Evolutionary conservation across 2,797 vertebrate genomes (phyloP), one percentile per base, ranked within the genome.

Genomic region (Numenius phaeopus): DNA sequence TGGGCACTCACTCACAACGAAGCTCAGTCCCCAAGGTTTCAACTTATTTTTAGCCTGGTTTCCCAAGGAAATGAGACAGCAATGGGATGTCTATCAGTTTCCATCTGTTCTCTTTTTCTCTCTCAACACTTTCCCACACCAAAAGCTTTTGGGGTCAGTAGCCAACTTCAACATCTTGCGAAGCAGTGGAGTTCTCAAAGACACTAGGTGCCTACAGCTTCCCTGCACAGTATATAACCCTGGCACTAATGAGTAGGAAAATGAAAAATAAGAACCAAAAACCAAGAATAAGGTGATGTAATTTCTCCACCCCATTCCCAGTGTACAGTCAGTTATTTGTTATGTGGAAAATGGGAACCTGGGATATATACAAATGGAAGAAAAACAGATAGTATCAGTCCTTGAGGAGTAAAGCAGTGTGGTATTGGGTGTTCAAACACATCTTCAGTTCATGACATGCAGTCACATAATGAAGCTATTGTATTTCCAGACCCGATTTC

Each of bases 31-130:
- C n/a, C 10, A 55, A 64, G 34, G 71, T 73, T 80, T 70, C 59
- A 73, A 49, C 21, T 80, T 96, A 91, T 70, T 94, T 95, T 96
- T 89, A 96, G 67, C n/a, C 79, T 83, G 30, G 62, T 90, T 95
- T 97, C 64, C 82, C 76, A 85, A 96, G 71, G 39, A 95, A 95
- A 93, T 91, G 64, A 96, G 93, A 95, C 93, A 95, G 82, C 82
- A 94, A 82, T 86, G 27, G 37, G 72, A 96, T 61, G 82, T 96
- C 95, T 97, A 91, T 55, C 94, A 91, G 87, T 90, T 95, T 95
- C 89, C 83, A 90, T 93, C 91, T 96, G 93, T 93, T 95, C 91
- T 69, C 55, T 61, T 83, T 58, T 85, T 88, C 76, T 85, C n/a
- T 94, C 49, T 95, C 85, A 95, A 87, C 89, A 88, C 87, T 72